These are phyloP conservation scores for Chrysocyon brachyurus DNA, from an alignment of 2,797 vertebrate genomes.

Conservation along the genomic window DNA sequence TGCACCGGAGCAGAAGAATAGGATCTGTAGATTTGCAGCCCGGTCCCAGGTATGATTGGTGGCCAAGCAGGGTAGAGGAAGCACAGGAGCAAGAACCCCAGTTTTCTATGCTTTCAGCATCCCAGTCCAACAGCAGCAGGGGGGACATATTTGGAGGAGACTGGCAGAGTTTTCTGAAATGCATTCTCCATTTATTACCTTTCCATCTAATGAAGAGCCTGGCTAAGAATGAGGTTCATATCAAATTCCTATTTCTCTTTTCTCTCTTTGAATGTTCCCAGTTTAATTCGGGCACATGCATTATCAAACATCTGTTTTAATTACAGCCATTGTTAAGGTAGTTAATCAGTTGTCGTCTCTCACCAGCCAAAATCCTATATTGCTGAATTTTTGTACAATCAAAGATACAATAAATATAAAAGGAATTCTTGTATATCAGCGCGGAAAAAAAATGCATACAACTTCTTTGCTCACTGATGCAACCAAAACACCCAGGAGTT, in stretches of 20 bases:
- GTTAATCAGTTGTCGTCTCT: conserved; percentile 77
- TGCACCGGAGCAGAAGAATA: background rate
- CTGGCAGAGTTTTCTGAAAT: conserved; percentile 80
- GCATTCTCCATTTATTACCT: conserved; percentile 84
- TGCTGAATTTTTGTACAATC: conserved; percentile 83
- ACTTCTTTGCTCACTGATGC: conserved; percentile 92
- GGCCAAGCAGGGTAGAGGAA: background rate
- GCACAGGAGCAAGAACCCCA: background rate
- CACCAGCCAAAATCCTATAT: conserved; percentile 68
- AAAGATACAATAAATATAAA: conserved; percentile 86
- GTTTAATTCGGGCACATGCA: conserved; percentile 71
- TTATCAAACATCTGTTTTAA: conserved; percentile 83
- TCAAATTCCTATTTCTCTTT: conserved; percentile 78
- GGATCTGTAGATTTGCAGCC: background rate
- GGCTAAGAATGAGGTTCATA: conserved; percentile 85
- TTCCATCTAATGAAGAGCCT: conserved; percentile 82
- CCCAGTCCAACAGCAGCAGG: background rate
- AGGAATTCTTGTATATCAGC: conserved; percentile 86
- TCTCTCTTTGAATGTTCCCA: conserved; percentile 73
- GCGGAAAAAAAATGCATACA: conserved; percentile 82
- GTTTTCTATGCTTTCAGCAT: background rate
- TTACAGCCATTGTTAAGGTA: conserved; percentile 81
- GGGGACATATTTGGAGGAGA: conserved; percentile 60
- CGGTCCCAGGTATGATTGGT: background rate
- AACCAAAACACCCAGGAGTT: conserved; percentile 92